A percentile compares a stretch with the other conserved stretches of the same genome.
Evolutionary conservation across 2,888 invertebrate genomes (phyloP).

Genomic region (Chaitophorus viminalis): DNA sequence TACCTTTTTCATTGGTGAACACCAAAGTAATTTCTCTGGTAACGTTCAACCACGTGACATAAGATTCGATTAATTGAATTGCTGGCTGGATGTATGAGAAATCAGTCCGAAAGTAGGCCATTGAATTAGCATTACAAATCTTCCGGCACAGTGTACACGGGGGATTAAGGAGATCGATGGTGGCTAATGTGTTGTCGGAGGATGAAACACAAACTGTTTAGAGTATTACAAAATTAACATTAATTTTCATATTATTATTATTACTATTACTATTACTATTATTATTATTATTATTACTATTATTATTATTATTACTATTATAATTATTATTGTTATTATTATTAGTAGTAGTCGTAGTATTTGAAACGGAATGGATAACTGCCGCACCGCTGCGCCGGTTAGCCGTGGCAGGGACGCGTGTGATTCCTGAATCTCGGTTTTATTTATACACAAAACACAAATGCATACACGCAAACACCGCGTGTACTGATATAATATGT

Average conservation of each 20-base stretch:
- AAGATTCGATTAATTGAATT: conserved; percentile 36
- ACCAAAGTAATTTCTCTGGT: conserved; percentile 51
- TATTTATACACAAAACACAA: not conserved
- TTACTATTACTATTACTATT: not conserved
- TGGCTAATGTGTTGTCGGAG: conserved; percentile 14
- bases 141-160: conserved; percentile 35
- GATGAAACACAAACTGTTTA: conserved; percentile 38
- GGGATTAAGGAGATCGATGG: conserved; percentile 37
- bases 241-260: not conserved
- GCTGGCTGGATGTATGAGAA: conserved; percentile 37
- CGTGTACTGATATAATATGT: not conserved
- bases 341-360: no score
- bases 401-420: not conserved
- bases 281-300: not conserved
- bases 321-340: no score
- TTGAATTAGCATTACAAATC: conserved; percentile 30
- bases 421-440: not conserved
- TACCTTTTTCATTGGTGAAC: conserved; percentile 35
- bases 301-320: not conserved
- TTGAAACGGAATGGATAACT: no score
- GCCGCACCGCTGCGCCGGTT: no score
- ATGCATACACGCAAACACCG: not conserved
- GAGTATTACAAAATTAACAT: not conserved
- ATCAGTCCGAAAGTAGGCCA: conserved; percentile 45
- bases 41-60: conserved; percentile 42